phyloP scores from a whole-genome alignment of 2,888 invertebrate genomes.

The Sturmia bella region DNA sequence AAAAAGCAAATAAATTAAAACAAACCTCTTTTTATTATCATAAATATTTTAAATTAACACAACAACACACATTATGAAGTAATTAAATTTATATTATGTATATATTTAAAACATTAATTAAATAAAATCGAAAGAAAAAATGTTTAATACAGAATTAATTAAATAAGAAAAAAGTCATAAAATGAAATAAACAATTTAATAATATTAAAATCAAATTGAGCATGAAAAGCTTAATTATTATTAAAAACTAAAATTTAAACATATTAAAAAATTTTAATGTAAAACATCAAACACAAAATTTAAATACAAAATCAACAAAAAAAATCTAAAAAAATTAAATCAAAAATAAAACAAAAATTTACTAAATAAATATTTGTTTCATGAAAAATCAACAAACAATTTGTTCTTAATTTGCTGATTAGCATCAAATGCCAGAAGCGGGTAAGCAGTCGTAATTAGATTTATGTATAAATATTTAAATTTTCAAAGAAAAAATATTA shows the following conservation, averaged over 20 bases:
- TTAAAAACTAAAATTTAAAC: conserved; percentile 15
- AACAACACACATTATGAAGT: conserved; percentile 5
- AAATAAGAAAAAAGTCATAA: conserved; percentile 19
- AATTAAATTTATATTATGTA: conserved; percentile 59
- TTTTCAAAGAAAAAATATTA: too few relatives aligned
- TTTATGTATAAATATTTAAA: too few relatives aligned
- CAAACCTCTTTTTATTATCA: conserved; percentile 31
- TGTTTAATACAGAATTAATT: conserved; percentile 7
- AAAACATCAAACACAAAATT: conserved; percentile 42
- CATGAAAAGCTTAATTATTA: conserved; percentile 57
- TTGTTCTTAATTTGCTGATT: not conserved
- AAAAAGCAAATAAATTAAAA: conserved; percentile 8
- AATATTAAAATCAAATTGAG: conserved; percentile 54
- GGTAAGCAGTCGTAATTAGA: too few relatives aligned
- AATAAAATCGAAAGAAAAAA: conserved; percentile 17
- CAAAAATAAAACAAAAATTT: conserved; percentile 68
- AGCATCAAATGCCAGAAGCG: too few relatives aligned
- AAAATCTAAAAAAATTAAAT: conserved; percentile 55
- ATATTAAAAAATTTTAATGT: conserved; percentile 43
- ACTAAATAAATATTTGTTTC: conserved; percentile 70
- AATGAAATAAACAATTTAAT: conserved; percentile 27
- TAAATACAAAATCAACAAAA: conserved; percentile 26
- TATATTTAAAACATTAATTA: conserved; percentile 51
- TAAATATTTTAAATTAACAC: conserved; percentile 24
- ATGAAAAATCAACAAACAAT: conserved; percentile 50